phyloP scores from a whole-genome alignment of 2,113 vertebrate genomes.

The Cololabis saira region DNA sequence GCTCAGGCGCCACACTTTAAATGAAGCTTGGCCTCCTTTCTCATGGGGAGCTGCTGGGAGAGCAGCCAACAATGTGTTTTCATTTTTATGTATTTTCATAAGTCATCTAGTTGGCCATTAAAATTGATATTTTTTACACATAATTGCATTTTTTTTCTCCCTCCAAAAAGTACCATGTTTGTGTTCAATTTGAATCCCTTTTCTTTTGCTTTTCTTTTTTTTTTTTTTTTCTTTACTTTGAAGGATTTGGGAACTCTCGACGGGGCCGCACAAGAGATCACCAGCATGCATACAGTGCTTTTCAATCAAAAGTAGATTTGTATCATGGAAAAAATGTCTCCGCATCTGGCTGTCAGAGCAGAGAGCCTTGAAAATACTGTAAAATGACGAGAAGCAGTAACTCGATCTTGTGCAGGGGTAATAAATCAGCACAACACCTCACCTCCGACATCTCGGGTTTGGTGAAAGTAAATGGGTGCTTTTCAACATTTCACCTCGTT shows the following conservation, averaged over 20 bases:
- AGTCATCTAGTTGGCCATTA: conserved; percentile 66
- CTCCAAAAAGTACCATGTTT: conserved; percentile 46
- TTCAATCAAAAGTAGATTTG: conserved; percentile 28
- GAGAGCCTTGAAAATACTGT: background rate
- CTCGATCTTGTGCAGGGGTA: background rate
- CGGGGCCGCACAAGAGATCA: background rate
- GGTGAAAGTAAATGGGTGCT: no score
- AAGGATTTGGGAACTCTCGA: background rate
- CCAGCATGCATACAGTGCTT: conserved; percentile 1
- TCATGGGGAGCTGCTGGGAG: conserved; percentile 38
- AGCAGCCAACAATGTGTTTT: conserved; percentile 74
- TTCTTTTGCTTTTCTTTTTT: background rate
- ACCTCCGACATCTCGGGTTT: background rate
- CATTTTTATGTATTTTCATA: conserved; percentile 77
- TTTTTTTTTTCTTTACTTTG: background rate
- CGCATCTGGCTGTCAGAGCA: conserved; percentile 55
- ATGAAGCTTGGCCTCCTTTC: conserved; percentile 72
- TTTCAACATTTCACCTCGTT: no score
- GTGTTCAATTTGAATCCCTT: background rate
- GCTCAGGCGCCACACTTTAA: conserved; percentile 74
- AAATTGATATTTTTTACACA: conserved; percentile 66
- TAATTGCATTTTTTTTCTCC: conserved; percentile 46
- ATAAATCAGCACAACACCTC: background rate
- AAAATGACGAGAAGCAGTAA: background rate
- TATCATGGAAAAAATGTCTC: conserved; percentile 44